Evolutionary conservation across 2,113 vertebrate genomes (phyloP), one percentile per base, ranked within the genome.

Genomic region (Apaloderma vittatum): DNA sequence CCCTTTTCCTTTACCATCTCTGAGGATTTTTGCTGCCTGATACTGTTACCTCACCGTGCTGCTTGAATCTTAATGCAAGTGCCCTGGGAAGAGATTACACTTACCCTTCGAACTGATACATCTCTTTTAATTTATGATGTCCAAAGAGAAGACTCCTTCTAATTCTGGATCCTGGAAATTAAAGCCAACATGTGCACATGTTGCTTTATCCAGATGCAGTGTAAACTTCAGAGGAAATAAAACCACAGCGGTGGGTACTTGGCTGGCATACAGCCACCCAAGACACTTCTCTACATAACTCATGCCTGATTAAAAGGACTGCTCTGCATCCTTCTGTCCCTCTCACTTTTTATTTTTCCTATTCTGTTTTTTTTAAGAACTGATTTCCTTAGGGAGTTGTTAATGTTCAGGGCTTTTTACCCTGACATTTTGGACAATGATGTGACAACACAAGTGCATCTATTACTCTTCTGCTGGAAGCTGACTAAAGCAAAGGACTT

Each of bases 401-500:
- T 95, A 93, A 85, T 86, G 87, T 92, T 95, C 62, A 62, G 73
- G 85, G 66, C 76, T 96, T 94, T 96, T 95, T 88, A 76, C 92
- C 45, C 37, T 95, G 96, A 85, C 93, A 67, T 91, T 96, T 94
- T 9, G 89, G 96, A 97, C 91, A 94, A 95, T 76, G 85, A 86
- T 95, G 94, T 95, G 96, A 97, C 87, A 95, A 91, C 89, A 76
- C 78, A 93, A 96, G 89, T 92, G 84, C 94, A 88, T 93, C 82
- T 95, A 84, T 96, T 96, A 87, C 85, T 94, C 91, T 94, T 96
- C 75, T 2, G 23, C 89, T 94, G 79, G 76, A 86, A 93, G 85
- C 91, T 94, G 93, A 91, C 95, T 96, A 70, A 67, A 90, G 93
- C 45, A 62, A 63, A 95, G 91, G 72, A 76, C 83, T 95, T 96